Base-by-base conservation (phyloP, 1,140 invertebrate species). In the Aporrectodea caliginosa region DNA sequence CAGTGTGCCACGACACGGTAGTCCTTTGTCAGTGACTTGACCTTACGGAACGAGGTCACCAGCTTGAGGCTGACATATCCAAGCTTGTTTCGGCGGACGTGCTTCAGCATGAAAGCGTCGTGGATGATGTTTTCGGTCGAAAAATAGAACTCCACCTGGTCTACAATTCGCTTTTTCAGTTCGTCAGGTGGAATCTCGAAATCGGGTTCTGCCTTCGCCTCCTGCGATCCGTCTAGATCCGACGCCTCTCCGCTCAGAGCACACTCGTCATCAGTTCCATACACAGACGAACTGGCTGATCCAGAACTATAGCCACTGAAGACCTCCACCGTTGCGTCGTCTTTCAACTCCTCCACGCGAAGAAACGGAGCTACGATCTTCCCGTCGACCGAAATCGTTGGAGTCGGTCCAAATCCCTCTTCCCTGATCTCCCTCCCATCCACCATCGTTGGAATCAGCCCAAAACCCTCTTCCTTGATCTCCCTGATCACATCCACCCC, bases 51-150 rank as follows among this genome's bases (percentile, higher is more conserved):
- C 83, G 94, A 96, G 0, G 95, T 96, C 75, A 97, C 95, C 68
- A 98, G 89, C 87, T 98, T 98, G 6, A 98, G 89, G 35, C 94
- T 96, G 0, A 98, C 95, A 88, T 93, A 98, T 14, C 96, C 96
- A 87, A 96, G 94, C 86, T 96, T 97, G 86, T 97, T 97, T 31
- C 95, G 90, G 35, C 94, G 92, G 1, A 98, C 95, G 87, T 98
- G 95, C 87, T 98, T 98, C 43, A 98, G 87, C 2, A 98, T 89
- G 87, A 98, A 98, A 1, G 95, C 95, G 86, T 98, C 95, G n/a
- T 70, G 33, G 27, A 29, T 71, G 14, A 77, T 16, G 30, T 70
- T 22, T 30, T 35, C 32, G 29, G 2, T 58, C 16, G 35, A 32
- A 30, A 76, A 32, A 27, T 0, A 77, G 22, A 22, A 58, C 1